Percentiles rank a stretch among this genome's conserved stretches.
Evolutionary conservation across 2,113 vertebrate species (phyloP).

Genomic region (Asarcornis scutulata): DNA sequence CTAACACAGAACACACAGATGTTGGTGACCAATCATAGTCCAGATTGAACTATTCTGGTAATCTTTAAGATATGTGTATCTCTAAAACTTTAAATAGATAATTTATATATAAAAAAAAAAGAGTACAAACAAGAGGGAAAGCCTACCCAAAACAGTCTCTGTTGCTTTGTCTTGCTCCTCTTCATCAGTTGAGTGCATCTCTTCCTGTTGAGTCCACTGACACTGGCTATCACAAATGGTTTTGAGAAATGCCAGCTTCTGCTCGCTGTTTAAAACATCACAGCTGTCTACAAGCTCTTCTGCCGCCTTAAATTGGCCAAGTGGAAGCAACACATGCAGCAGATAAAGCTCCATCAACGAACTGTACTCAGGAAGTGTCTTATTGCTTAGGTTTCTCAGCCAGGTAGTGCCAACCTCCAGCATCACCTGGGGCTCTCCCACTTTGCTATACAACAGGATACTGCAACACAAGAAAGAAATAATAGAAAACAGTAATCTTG

Average conservation of each 20-base stretch:
- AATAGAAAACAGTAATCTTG: background rate
- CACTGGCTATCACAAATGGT: conserved; percentile 69
- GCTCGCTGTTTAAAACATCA: conserved; percentile 70
- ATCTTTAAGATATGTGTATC: background rate
- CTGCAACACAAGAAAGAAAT: conserved; percentile 58
- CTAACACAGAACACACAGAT: background rate
- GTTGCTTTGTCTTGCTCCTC: background rate
- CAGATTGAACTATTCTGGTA: background rate
- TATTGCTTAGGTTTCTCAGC: conserved; percentile 79
- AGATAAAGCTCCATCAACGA: conserved; percentile 85
- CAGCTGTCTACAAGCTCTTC: conserved; percentile 75
- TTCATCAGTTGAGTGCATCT: background rate
- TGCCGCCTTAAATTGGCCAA: conserved; percentile 79
- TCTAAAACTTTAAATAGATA: background rate
- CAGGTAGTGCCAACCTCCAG: conserved; percentile 81
- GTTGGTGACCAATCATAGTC: background rate
- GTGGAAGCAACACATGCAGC: conserved; percentile 82
- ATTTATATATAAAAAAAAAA: too few species aligned
- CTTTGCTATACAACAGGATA: conserved; percentile 89
- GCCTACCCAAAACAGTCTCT: conserved; percentile 64
- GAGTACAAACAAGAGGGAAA: background rate
- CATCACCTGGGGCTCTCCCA: conserved; percentile 82
- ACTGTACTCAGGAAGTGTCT: conserved; percentile 64
- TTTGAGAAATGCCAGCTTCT: conserved; percentile 60
- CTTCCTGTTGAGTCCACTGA: background rate